A percentile compares a stretch with the other conserved stretches of the same genome.
Conservation (phyloP, 1,140 invertebrate genomes). For the Scaptomyza montana region DNA sequence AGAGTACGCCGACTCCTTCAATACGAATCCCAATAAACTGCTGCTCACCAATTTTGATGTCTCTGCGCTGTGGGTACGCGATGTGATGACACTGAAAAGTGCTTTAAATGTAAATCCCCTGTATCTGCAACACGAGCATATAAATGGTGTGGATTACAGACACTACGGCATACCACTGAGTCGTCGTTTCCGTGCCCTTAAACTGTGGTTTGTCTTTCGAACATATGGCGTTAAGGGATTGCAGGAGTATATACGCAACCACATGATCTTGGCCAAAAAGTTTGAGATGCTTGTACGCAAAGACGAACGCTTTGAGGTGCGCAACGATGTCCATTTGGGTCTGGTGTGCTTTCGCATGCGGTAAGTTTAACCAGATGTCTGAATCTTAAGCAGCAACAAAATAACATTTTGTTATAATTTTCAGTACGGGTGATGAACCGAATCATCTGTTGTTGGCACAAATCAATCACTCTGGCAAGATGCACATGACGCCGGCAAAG, state of each 20-base stretch:
- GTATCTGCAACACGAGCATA: conserved; percentile 93
- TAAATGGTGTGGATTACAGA: conserved; percentile 89
- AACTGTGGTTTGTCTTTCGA: conserved; percentile 95
- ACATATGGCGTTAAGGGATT: conserved; percentile 92
- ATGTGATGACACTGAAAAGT: conserved; percentile 91
- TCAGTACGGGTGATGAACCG: conserved; percentile 63
- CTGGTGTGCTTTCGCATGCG: conserved; percentile 89
- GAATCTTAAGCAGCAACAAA: no score
- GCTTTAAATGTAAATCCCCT: conserved; percentile 96
- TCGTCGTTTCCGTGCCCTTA: conserved; percentile 92
- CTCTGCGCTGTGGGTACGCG: conserved; percentile 94
- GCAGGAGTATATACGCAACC: conserved; percentile 93
- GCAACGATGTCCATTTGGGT: conserved; percentile 91
- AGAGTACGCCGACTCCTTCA: conserved; percentile 94
- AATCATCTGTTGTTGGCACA: conserved; percentile 87
- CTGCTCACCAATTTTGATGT: conserved; percentile 95
- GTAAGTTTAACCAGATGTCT: conserved; percentile 43
- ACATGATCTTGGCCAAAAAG: conserved; percentile 93
- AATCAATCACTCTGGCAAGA: conserved; percentile 94
- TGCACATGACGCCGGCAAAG: conserved; percentile 95
- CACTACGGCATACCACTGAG: conserved; percentile 96
- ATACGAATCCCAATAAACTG: conserved; percentile 97
- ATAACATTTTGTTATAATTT: not conserved
- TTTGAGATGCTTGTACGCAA: conserved; percentile 91
- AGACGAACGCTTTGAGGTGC: conserved; percentile 92